These are phyloP conservation scores for Chromobotia macracanthus DNA, from an alignment of 2,797 vertebrate species.

Conservation along the genomic window DNA sequence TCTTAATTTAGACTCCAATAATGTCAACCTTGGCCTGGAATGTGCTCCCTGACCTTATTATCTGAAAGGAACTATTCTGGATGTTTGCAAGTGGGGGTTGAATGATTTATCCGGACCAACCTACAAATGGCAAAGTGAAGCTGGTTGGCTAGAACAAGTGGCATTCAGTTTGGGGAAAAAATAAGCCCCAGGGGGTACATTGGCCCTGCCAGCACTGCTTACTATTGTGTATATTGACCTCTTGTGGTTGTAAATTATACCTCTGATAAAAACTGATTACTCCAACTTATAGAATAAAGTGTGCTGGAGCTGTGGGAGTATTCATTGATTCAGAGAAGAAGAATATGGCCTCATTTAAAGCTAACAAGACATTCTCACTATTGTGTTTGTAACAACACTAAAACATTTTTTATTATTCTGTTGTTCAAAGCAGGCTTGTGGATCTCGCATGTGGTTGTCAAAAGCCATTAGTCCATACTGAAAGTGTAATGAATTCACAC, in stretches of 20 bases:
- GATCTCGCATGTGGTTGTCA: background rate
- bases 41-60: constrained; percentile 78
- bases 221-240: constrained; percentile 52
- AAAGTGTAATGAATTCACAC: background rate
- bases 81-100: constrained; percentile 62
- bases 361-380: background rate
- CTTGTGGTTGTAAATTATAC: constrained; percentile 55
- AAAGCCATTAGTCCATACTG: background rate
- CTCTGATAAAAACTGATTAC: constrained; percentile 46
- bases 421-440: background rate
- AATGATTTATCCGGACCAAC: constrained; percentile 72
- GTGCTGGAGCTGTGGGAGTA: constrained; percentile 13
- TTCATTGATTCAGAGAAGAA: constrained; percentile 20
- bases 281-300: constrained; percentile 26
- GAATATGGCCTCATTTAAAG: background rate
- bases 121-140: constrained; percentile 70
- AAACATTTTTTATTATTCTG: background rate
- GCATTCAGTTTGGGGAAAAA: constrained; percentile 67
- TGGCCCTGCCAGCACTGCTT: constrained; percentile 48
- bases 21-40: constrained; percentile 77
- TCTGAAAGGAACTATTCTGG: constrained; percentile 78
- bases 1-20: constrained; percentile 79
- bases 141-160: constrained; percentile 63
- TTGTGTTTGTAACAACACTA: background rate
- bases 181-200: constrained; percentile 60